Base-by-base conservation (phyloP, 2,113 vertebrate genomes). In the Lophochroa leadbeateri region DNA sequence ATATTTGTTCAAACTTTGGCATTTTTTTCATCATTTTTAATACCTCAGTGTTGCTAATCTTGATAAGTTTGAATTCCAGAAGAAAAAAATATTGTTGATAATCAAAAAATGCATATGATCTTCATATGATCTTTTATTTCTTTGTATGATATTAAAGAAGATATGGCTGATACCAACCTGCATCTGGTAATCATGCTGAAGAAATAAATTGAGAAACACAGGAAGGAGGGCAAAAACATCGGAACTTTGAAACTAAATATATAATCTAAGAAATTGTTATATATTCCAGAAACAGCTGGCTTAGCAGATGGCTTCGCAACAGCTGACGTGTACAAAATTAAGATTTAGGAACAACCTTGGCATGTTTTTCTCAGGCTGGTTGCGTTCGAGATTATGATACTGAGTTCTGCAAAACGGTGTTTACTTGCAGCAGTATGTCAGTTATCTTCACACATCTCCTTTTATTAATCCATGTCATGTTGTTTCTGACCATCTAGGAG, bases 231-330 rank as follows among this genome's bases (percentile, higher is more conserved):
- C 3, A 49, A 64, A 88, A 35, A 53, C 17, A 13, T 12, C 57
- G n/a, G 21, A 91, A 76, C 37, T 68, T 93, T 65, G 52, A 84
- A 41, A 82, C n/a, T 49, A 57, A 86, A 82, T 69, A 49, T 49
- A 71, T 72, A 44, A 44, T 85, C 8, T 61, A 79, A 87, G 70
- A 92, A 92, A 58, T 52, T 43, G 25, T 81, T 94, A 24, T 43
- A 5, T 79, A 55, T 79, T 93, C 31, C 61, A 69, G 86, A 93
- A 95, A 89, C 83, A 96, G 60, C 90, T 96, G 92, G 39, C 33
- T 92, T 86, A 77, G 65, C 86, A 95, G 92, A 94, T 94, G 90
- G 90, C 47, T 92, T 93, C 82, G 47, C 80, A 92, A 44, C 57
- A 94, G 86, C 90, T 96, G 80, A 93, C 55, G 68, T 15, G 27